Evolutionary conservation across 2,888 invertebrate species (phyloP), one percentile per base, ranked within the genome.

Genomic region (Falcaria lacertinaria): DNA sequence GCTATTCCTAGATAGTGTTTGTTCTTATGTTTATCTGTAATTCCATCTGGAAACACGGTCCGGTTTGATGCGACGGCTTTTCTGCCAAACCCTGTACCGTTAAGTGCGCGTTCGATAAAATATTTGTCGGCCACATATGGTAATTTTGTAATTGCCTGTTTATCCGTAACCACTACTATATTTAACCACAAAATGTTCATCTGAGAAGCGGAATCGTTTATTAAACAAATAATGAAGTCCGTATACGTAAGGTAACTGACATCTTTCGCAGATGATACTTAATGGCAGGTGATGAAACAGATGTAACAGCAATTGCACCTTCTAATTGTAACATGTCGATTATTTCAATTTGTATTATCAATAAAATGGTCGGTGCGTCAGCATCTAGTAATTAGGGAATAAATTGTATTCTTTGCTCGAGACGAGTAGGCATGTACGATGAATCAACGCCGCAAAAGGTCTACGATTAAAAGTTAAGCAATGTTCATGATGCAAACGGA

Each of bases 131-230:
- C 63, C 69, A 61, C 67, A 60, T 83, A 83, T 80, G 81, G 71
- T 78, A 80, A 84, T 84, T 72, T 70, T 54, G 73, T 81, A 83
- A 81, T 81, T 74, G 72, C 74, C 58, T 71, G 74, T 76, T 79
- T 72, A 78, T 72, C 74, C 71, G 65, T 70, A 64, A 69, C 74
- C 66, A 64, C 54, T 56, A 59, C 49, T 67, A 64, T 67, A 63
- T 69, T 67, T 64, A 62, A 55, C 70, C 52, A 64, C 57, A 54
- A 62, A 62, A 66, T 62, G 52, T 52, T 57, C 59, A 51, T 49
- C 50, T 58, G 52, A 52, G 50, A 58, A 54, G 56, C 59, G 54
- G 57, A 66, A 64, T 60, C 58, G 55, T 50, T 73, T n/a, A n/a
- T n/a, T 68, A 68, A 64, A 60, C 55, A 63, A 71, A 69, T 69